phyloP scores from a whole-genome alignment of 2,888 invertebrate genomes.

The Epinotia ramella region DNA sequence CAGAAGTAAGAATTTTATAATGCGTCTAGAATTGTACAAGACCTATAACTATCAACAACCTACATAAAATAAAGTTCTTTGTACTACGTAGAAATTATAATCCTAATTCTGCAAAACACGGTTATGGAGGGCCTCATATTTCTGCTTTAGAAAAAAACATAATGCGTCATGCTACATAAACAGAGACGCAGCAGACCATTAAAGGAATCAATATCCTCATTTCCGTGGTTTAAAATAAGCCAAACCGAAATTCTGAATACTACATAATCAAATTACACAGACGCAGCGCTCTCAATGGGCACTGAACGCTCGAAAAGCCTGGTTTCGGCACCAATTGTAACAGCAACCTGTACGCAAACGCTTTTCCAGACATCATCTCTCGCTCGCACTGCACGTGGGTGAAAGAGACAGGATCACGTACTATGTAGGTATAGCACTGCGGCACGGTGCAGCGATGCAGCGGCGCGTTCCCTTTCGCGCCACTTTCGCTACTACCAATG shows the following conservation, averaged over 20 bases:
- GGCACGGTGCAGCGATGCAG: conserved; percentile 24
- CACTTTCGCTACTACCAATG: conserved; percentile 32
- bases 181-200: not conserved
- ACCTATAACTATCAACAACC: no score
- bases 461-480: conserved; percentile 21
- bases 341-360: conserved; percentile 10
- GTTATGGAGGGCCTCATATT: not conserved
- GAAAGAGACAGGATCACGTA: not conserved
- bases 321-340: conserved; percentile 20
- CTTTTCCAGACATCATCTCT: not conserved
- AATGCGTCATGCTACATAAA: not conserved
- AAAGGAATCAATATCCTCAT: not conserved
- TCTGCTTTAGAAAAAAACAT: not conserved
- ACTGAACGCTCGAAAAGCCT: not conserved
- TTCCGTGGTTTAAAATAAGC: not conserved
- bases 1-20: no score
- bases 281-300: conserved; percentile 18
- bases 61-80: no score
- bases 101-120: no score
- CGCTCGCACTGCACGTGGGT: not conserved
- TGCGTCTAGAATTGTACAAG: no score
- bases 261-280: not conserved
- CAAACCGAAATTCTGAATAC: not conserved
- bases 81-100: no score
- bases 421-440: conserved; percentile 20